Conservation (phyloP, 2,888 invertebrate species). For the Acanthosepion esculentum region DNA sequence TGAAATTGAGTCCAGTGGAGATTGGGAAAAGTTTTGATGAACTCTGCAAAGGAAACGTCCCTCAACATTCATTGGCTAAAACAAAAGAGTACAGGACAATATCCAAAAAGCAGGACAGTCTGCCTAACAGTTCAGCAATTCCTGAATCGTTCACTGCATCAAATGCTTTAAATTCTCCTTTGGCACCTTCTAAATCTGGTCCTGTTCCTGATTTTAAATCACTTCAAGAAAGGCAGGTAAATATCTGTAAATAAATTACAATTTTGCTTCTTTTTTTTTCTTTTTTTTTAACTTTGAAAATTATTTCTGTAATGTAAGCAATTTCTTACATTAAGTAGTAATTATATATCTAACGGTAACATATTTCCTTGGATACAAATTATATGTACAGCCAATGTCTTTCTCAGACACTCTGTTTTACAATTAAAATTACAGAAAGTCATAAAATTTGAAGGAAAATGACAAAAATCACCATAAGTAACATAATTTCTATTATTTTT, state of each 20-base stretch:
- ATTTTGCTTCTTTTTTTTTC: too few species aligned
- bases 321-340: too few species aligned
- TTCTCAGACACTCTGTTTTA: too few species aligned
- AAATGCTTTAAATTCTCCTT: neutral
- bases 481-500: too few species aligned
- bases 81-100: neutral
- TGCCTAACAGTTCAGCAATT: neutral
- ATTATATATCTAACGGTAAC: too few species aligned
- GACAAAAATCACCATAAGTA: too few species aligned
- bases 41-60: neutral
- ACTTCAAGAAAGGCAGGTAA: constrained; percentile 68
- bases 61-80: neutral
- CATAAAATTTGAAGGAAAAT: too few species aligned
- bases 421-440: too few species aligned
- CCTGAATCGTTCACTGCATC: neutral
- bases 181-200: constrained; percentile 57
- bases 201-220: constrained; percentile 66
- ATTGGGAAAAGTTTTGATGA: neutral
- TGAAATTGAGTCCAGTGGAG: neutral
- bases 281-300: too few species aligned
- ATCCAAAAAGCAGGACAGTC: neutral
- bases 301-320: too few species aligned
- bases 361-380: too few species aligned
- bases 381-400: too few species aligned
- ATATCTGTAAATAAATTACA: neutral